These are phyloP conservation scores for Sylvietta virens DNA, from an alignment of 2,113 vertebrate genomes.

Conservation along the genomic window DNA sequence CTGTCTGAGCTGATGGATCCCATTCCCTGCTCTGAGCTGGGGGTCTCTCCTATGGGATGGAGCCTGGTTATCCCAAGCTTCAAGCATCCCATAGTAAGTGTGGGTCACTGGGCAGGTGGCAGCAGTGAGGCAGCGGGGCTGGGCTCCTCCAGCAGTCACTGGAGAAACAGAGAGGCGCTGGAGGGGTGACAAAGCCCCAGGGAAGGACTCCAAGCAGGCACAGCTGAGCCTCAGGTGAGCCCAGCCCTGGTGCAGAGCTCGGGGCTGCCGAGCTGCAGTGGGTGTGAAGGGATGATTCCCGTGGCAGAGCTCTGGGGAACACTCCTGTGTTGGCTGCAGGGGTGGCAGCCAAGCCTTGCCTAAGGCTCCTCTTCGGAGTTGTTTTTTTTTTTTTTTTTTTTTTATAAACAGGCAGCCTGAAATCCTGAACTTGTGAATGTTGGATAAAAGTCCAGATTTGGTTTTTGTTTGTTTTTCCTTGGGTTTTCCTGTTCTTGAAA, in stretches of 20 bases:
- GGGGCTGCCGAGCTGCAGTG: background rate
- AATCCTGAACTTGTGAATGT: background rate
- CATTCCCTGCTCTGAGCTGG: background rate
- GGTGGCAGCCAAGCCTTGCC: background rate
- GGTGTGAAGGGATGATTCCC: background rate
- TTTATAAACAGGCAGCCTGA: background rate
- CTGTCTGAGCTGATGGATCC: background rate
- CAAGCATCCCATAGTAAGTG: background rate
- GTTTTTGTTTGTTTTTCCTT: background rate
- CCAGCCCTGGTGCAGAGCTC: fast-evolving
- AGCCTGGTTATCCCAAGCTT: background rate
- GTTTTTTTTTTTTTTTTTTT: fast-evolving
- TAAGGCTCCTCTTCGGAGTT: background rate
- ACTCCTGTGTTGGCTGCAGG: fast-evolving
- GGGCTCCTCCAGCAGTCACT: background rate
- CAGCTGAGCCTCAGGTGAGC: background rate
- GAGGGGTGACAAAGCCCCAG: background rate
- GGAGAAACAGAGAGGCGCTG: background rate
- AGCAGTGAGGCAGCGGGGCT: background rate
- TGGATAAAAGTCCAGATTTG: background rate
- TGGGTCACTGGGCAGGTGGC: background rate
- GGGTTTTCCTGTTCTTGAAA: background rate
- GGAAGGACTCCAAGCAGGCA: background rate
- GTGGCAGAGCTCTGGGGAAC: fast-evolving
- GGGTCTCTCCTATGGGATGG: fast-evolving